Conservation (phyloP, 2,113 vertebrate species). For the Triplophysa tibetana region DNA sequence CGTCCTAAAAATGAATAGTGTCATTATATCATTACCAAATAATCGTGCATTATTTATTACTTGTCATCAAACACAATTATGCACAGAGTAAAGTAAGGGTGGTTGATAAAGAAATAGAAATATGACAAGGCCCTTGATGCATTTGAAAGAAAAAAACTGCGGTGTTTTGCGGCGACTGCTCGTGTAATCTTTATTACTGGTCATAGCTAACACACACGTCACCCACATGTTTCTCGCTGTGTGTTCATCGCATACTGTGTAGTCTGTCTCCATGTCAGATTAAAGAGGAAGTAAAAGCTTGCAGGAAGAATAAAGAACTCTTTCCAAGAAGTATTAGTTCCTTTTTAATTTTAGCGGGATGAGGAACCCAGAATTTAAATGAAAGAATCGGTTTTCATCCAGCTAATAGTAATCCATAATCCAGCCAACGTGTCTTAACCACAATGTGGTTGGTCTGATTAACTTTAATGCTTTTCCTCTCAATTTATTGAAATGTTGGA, state of each 20-base stretch:
- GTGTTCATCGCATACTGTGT: slow-evolving; percentile 45
- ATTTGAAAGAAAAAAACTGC: not conserved
- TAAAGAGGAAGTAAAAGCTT: slow-evolving; percentile 60
- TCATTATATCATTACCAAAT: not conserved
- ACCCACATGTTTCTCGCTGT: slow-evolving; percentile 20
- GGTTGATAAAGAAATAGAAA: not conserved
- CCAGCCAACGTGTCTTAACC: slow-evolving; percentile 80
- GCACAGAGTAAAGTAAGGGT: not conserved
- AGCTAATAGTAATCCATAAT: slow-evolving; percentile 87
- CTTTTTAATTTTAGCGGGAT: slow-evolving; percentile 80
- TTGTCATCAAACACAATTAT: not conserved
- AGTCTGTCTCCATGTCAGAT: slow-evolving; percentile 53
- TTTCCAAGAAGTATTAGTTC: slow-evolving; percentile 81
- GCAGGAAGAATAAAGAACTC: slow-evolving; percentile 69
- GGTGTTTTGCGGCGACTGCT: slow-evolving; percentile 14
- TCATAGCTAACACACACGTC: slow-evolving; percentile 19
- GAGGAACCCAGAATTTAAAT: slow-evolving; percentile 80
- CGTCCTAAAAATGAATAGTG: not conserved
- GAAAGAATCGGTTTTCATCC: slow-evolving; percentile 83
- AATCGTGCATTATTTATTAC: not conserved
- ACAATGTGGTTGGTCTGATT: slow-evolving; percentile 85
- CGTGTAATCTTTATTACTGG: slow-evolving; percentile 38
- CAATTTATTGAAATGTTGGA: slow-evolving; percentile 84
- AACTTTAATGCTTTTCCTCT: slow-evolving; percentile 81
- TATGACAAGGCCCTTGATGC: not conserved